Percentiles rank a stretch among this genome's conserved stretches.
Evolutionary conservation across 2,113 vertebrate genomes (phyloP).

Genomic region (Leucosticte australis): DNA sequence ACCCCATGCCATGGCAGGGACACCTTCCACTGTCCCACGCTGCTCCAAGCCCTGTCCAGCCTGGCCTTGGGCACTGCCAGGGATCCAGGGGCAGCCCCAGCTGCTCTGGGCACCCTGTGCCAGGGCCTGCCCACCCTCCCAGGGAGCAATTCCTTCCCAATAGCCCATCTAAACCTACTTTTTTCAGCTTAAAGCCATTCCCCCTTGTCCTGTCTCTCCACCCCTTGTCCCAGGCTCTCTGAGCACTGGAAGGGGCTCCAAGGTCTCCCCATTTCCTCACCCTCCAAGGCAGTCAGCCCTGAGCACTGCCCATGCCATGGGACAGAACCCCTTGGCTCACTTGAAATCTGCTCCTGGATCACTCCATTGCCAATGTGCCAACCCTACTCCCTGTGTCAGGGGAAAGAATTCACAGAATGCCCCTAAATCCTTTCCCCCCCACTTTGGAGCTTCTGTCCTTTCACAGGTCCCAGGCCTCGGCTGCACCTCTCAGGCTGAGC

Average conservation of each 20-base stretch:
- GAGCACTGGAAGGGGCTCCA: neutral
- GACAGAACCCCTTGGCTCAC: no score
- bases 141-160: neutral
- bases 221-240: neutral
- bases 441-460: neutral
- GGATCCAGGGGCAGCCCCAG: neutral
- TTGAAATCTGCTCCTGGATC: no score
- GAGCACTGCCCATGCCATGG: no score
- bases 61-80: neutral
- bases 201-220: no score
- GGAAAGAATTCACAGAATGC: neutral
- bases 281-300: no score
- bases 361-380: neutral
- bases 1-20: neutral
- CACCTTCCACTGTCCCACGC: neutral
- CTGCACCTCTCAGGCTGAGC: neutral
- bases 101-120: neutral
- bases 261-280: neutral
- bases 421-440: neutral
- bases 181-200: neutral
- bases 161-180: neutral
- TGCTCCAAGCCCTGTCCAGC: neutral
- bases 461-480: accelerated
- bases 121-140: neutral
- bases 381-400: no score